Percentiles rank a stretch among this genome's conserved stretches.
These are phyloP conservation scores for Hecatera dysodea DNA, from an alignment of 2,888 invertebrate genomes.

Conservation along the genomic window DNA sequence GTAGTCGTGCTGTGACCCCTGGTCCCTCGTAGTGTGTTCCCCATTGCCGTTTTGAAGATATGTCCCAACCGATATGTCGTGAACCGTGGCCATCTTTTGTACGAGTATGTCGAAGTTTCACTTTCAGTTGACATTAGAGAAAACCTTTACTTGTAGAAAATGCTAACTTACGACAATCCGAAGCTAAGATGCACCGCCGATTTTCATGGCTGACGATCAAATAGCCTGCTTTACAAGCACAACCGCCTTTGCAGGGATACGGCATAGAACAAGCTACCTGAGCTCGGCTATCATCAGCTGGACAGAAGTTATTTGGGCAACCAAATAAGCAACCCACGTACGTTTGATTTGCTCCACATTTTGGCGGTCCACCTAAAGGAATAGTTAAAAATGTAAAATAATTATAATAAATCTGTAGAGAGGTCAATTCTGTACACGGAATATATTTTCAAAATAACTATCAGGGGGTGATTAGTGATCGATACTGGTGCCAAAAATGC, in stretches of 20 bases:
- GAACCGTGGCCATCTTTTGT: too few species aligned
- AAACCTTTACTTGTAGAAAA: neutral
- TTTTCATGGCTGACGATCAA: conserved; percentile 47
- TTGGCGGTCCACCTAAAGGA: conserved; percentile 32
- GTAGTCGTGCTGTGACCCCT: too few species aligned
- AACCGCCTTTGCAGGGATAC: conserved; percentile 75
- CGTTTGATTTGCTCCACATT: conserved; percentile 67
- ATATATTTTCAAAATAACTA: neutral
- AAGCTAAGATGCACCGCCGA: conserved; percentile 31
- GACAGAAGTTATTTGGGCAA: conserved; percentile 74
- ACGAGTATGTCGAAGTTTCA: too few species aligned
- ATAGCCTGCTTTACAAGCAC: conserved; percentile 71
- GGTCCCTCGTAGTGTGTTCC: too few species aligned
- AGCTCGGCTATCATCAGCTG: conserved; percentile 66
- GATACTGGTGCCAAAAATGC: too few species aligned
- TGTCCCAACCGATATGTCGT: too few species aligned
- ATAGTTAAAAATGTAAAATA: neutral
- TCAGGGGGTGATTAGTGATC: too few species aligned
- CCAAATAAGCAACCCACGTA: conserved; percentile 69
- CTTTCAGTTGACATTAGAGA: too few species aligned
- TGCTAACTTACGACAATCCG: conserved; percentile 70
- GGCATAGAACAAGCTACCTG: conserved; percentile 68
- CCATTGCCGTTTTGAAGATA: too few species aligned
- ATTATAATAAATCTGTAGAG: neutral
- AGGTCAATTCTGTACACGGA: neutral